Evolutionary conservation across 2,888 invertebrate genomes (phyloP), one percentile per base, ranked within the genome.

Genomic region (Periphyllus acericola): DNA sequence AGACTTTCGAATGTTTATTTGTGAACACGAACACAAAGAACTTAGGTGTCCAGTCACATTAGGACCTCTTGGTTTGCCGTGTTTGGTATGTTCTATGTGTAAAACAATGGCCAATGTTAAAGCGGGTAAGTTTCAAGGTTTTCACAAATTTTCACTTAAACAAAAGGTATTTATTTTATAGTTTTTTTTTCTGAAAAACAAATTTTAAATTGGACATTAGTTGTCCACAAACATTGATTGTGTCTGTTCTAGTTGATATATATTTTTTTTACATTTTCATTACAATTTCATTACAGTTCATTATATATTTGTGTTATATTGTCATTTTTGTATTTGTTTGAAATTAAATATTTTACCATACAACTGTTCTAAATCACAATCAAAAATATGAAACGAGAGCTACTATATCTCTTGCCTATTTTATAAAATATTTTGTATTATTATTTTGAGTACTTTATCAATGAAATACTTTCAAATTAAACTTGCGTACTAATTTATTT

Each of bases 81-180:
- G 72, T 87, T 74, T 87, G 66, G 87, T 87, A 9, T 87, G 87
- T 81, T 87, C 87, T 40, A 87, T 87, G 87, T 87, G 87, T 75
- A 81, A 60, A 46, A 81, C 81, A 34, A 87, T 87, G 87, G 80
- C 87, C 19, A 81, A 81, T 87, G 8, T 80, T 72, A 87, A 46
- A 55, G 71, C 74, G 46, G 46, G 87, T 87, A 66, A 81, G 75
- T 46, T 55, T 79, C 21, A 25, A 60, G 21, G 21, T 21, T 60
- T 21, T 60, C 3, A 19, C 6, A 3, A 60, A 55, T 55, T 55
- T 11, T 55, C 4, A 55, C 21, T 14, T 55, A 4, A 60, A 60
- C 60, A 60, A 21, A 9, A 46, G 46, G 8, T 46, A 46, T 1
- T 5, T 36, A 36, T 36, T 46, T 46, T 46, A 46, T 1, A 9